Percentiles rank a stretch among this genome's conserved stretches.
These are phyloP conservation scores for Parasteatoda tepidariorum DNA, from an alignment of 1,140 invertebrate species.

Conservation along the genomic window DNA sequence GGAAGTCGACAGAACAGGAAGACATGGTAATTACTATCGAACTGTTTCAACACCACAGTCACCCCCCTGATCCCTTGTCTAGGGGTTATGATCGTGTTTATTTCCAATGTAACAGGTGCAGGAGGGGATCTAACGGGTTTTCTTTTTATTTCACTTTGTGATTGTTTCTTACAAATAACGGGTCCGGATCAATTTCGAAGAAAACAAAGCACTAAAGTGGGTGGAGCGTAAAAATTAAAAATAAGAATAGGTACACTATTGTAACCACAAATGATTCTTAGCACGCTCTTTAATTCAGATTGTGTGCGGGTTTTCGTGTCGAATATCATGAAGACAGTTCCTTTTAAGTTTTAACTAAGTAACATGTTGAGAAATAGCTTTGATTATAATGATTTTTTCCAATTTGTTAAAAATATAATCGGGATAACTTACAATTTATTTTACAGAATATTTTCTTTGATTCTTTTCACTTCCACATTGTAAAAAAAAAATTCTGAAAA, in stretches of 20 bases:
- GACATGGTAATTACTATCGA: constrained; percentile 59
- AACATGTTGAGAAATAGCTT: no score
- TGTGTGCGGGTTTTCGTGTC: no score
- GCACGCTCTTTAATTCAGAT: neutral
- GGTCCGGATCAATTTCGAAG: neutral
- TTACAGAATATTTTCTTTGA: no score
- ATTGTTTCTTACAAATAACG: constrained; percentile 18
- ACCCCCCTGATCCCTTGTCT: no score
- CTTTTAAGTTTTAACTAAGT: no score
- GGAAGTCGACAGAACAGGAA: constrained; percentile 57
- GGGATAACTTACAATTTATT: no score
- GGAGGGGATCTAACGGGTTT: constrained; percentile 5
- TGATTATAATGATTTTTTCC: no score
- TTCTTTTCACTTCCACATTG: no score
- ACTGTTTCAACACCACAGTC: constrained; percentile 24
- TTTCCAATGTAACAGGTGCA: constrained; percentile 34
- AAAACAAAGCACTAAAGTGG: neutral
- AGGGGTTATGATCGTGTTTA: neutral
- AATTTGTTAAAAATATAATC: no score
- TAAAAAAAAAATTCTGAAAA: no score
- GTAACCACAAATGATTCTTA: neutral
- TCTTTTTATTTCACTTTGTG: neutral
- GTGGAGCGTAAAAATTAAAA: neutral
- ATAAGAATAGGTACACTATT: neutral
- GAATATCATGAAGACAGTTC: no score